Evolutionary conservation across 2,797 vertebrate species (phyloP).

Genomic region (Coregonus ussuriensis): DNA sequence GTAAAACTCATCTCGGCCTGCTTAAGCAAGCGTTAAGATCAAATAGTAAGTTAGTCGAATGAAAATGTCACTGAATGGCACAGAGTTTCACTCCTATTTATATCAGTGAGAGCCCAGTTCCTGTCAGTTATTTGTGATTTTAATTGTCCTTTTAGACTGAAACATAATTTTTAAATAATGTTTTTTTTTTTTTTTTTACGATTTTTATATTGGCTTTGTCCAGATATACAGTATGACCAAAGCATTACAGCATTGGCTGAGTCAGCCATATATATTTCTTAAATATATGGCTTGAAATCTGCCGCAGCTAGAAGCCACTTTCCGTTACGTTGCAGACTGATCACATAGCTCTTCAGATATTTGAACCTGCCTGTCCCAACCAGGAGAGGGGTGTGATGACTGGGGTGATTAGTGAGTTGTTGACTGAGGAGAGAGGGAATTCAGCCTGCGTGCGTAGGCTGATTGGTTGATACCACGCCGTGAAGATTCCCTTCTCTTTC

Average conservation of each 20-base stretch:
- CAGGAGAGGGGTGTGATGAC: neutral
- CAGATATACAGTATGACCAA: neutral
- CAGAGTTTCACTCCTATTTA: neutral
- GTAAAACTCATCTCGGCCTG: conserved; percentile 6
- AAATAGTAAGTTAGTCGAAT: neutral
- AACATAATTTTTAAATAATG: no score
- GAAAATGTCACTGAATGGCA: neutral
- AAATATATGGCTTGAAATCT: neutral
- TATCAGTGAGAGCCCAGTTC: neutral
- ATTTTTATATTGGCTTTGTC: neutral
- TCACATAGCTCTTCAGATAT: neutral
- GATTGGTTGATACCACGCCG: neutral
- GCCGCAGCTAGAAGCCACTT: neutral
- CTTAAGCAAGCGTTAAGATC: conserved; percentile 2
- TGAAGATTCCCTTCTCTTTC: conserved; percentile 12
- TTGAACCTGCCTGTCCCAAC: neutral
- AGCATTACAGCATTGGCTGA: neutral
- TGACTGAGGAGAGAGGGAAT: no score
- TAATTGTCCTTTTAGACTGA: no score
- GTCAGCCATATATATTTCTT: neutral
- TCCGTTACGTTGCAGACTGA: neutral
- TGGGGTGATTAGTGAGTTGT: neutral
- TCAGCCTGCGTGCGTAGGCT: neutral
- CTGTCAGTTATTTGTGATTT: no score
- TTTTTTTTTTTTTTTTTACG: no score